phyloP scores from a whole-genome alignment of 37 sponge, comb jelly and placozoan species.

The Aplysina aerophoba region DNA sequence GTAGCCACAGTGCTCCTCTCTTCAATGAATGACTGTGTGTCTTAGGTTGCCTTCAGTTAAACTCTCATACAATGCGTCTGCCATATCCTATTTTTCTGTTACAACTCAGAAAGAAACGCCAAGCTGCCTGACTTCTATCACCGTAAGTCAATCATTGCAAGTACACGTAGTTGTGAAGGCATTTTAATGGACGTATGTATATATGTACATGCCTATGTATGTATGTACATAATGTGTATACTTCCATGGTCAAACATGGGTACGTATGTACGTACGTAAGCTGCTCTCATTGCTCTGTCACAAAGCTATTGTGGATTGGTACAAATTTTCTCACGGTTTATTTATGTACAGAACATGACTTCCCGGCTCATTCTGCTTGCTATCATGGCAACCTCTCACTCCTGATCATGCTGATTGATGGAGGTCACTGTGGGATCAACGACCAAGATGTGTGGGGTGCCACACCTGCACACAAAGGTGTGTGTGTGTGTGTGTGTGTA shows the following conservation, averaged over 20 bases:
- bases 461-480: conserved; percentile 89
- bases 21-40: too few relatives aligned
- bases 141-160: not conserved
- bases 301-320: not conserved
- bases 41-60: too few relatives aligned
- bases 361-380: conserved; percentile 72
- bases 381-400: conserved; percentile 63
- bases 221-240: not conserved
- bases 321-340: not conserved
- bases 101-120: not conserved
- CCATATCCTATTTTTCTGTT: not conserved
- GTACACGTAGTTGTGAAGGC: not conserved
- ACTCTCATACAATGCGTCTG: not conserved
- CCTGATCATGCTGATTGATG: conserved; percentile 63
- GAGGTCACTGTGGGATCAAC: conserved; percentile 65
- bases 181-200: not conserved
- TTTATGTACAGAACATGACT: conserved; percentile 31
- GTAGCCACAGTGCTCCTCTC: too few relatives aligned
- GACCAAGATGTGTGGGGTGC: conserved; percentile 53
- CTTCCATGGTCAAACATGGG: too few relatives aligned
- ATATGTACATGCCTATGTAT: not conserved
- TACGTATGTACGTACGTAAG: not conserved
- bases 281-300: not conserved
- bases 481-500: not conserved
- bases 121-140: conserved; percentile 46